These are phyloP conservation scores for Melanophora roralis DNA, from an alignment of 2,888 invertebrate species.

Conservation along the genomic window DNA sequence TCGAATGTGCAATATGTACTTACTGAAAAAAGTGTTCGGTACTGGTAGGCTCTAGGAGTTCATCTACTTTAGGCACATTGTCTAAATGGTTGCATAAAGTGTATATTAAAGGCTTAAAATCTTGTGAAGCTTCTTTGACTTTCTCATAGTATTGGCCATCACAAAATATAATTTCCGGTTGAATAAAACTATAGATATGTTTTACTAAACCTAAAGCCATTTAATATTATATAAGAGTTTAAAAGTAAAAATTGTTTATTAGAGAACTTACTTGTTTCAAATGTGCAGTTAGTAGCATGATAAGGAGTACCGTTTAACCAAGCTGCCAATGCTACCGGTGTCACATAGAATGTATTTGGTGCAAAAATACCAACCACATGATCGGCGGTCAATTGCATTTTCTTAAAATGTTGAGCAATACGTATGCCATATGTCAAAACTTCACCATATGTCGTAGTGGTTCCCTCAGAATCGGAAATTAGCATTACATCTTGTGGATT, in stretches of 20 bases:
- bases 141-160: slow-evolving; percentile 67
- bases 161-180: slow-evolving; percentile 68
- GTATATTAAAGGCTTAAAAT: slow-evolving; percentile 44
- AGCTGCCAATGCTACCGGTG: slow-evolving; percentile 68
- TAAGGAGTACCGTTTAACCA: slow-evolving; percentile 69
- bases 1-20: no score
- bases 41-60: slow-evolving; percentile 61
- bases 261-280: slow-evolving; percentile 23
- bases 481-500: background rate
- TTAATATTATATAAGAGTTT: background rate
- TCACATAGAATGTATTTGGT: slow-evolving; percentile 65
- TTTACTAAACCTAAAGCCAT: background rate
- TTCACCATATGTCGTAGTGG: background rate
- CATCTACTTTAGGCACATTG: slow-evolving; percentile 41
- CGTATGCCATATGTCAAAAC: background rate
- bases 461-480: background rate
- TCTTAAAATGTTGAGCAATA: slow-evolving; percentile 43
- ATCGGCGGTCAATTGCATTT: slow-evolving; percentile 59
- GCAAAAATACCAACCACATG: slow-evolving; percentile 66
- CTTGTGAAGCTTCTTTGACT: slow-evolving; percentile 53
- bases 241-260: background rate
- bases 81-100: slow-evolving; percentile 51
- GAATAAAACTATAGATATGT: slow-evolving; percentile 55
- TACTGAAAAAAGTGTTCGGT: slow-evolving; percentile 5
- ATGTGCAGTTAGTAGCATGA: slow-evolving; percentile 45